Percentiles rank a stretch among this genome's conserved stretches.
Conservation (phyloP, 2,888 invertebrate genomes). For the Dromius quadrimaculatus region DNA sequence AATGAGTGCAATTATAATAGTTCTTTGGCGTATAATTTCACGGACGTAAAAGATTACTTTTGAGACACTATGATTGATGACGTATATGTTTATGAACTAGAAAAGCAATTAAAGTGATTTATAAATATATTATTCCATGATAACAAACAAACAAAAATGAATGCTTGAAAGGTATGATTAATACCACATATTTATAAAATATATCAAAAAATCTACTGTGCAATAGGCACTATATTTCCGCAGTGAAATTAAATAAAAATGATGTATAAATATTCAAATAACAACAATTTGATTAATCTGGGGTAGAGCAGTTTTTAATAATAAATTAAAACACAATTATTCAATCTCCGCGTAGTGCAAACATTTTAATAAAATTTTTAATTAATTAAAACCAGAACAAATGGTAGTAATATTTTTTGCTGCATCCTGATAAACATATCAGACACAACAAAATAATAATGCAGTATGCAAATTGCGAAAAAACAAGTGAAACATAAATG, state of each 20-base stretch:
- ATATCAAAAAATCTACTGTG: constrained; percentile 17
- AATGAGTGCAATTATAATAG: too few relatives aligned
- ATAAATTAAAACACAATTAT: constrained; percentile 41
- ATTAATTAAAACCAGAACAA: constrained; percentile 34
- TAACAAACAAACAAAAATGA: background rate
- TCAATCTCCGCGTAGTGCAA: constrained; percentile 30
- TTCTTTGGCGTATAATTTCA: too few relatives aligned
- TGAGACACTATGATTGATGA: too few relatives aligned
- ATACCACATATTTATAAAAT: background rate
- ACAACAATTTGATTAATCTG: constrained; percentile 33
- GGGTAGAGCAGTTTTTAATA: constrained; percentile 38
- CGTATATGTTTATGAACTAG: too few relatives aligned
- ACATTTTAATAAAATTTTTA: constrained; percentile 37
- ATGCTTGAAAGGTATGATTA: constrained; percentile 6
- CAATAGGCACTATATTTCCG: constrained; percentile 17
- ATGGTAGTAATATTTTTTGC: constrained; percentile 24
- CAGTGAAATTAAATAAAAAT: constrained; percentile 23
- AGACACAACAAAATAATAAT: constrained; percentile 35
- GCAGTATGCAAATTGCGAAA: constrained; percentile 34
- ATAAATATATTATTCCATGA: constrained; percentile 9
- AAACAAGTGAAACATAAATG: constrained; percentile 30
- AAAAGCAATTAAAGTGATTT: constrained; percentile 26
- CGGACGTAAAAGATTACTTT: too few relatives aligned
- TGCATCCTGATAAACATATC: constrained; percentile 37
- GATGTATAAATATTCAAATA: constrained; percentile 31